Base-by-base conservation (phyloP, 2,113 vertebrate species). In the Epinephelus cyanopodus region DNA sequence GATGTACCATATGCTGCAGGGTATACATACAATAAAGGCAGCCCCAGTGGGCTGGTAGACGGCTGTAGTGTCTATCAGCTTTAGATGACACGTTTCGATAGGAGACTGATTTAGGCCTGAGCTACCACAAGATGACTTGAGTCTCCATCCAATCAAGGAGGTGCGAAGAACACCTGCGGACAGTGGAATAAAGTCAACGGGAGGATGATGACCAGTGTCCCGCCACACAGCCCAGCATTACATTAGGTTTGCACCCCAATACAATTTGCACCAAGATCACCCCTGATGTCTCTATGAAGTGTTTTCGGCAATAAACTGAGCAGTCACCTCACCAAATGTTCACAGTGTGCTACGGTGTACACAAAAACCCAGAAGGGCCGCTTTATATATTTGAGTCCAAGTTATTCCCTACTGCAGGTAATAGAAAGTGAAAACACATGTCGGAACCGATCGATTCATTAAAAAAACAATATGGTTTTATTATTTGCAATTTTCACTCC, bases 61-160 rank as follows among this genome's bases (percentile, higher is more conserved):
- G 81, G 79, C 90, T 92, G 81, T 90, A 92, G 92, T 91, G 92
- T 92, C 94, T 85, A 93, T 95, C 92, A 92, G 91, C 93, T 92
- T 92, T 92, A 90, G 92, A 95, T 92, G 90, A 92, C 93, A 94
- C 88, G 91, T 94, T 94, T 93, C 71, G 82, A 94, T 93, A 90
- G 87, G 77, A 88, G 82, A 84, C 90, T 94, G 92, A 94, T 93
- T 93, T 92, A 87, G 82, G 84, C 91, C 84, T 45, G 80, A 89
- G 94, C 89, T 87, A 78, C 89, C 82, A 15, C 87, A 53, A 90
- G 90, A 93, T 92, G 91, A 93, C 89, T 89, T 52, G 80, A 85
- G 91, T 92, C 93, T 89, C 90, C 92, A 92, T 93, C 90, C 92
- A 95, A 95, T 95, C 93, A 93, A 89, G 78, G 60, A 83, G 82